Evolutionary conservation across 2,888 invertebrate genomes (phyloP), one percentile per base, ranked within the genome.

Genomic region (Melieria picta): DNA sequence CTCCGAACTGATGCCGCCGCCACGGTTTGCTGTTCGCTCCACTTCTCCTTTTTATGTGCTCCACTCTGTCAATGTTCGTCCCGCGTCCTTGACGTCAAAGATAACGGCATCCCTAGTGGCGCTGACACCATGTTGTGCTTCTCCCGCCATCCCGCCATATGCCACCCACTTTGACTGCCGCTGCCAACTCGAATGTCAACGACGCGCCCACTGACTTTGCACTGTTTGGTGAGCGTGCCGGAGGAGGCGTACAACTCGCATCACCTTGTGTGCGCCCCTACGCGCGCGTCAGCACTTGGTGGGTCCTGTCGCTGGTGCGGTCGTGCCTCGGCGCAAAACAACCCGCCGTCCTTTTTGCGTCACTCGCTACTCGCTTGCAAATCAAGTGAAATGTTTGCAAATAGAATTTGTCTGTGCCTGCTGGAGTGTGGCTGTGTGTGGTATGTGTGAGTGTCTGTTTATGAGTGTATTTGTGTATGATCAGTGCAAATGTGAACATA

Each of bases 371-470:
- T 84, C 82, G 80, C 80, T 84, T 84, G 83, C 84, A 84, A 84
- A 84, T 84, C 84, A 84, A 84, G 83, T 84, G 84, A 84, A 84
- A 84, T 84, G 84, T 84, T 84, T 84, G 82, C 84, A 84, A 84
- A 84, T 84, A 84, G 84, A 84, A 84, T 84, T 84, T 84, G 84
- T 84, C 84, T 83, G 83, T 81, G 83, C 83, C 81, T 81, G 82
- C 84, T 81, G 79, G 83, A 84, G 84, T 84, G 84, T 67, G 10
- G 52, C 50, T 62, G 65, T 30, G 55, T 50, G 47, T 65, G 45
- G 30, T 52, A 43, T 61, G 30, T 47, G 30, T 57, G 46, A 4
- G 16, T 58, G 60, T 69, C 57, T 55, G 66, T 71, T 43, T 72
- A 57, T 68, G 69, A 72, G 66, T 71, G 70, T 70, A 72, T 66